Percentiles rank a stretch among this genome's conserved stretches.
Conservation (phyloP, 2,888 invertebrate genomes). For the Rhodophaea formosa region DNA sequence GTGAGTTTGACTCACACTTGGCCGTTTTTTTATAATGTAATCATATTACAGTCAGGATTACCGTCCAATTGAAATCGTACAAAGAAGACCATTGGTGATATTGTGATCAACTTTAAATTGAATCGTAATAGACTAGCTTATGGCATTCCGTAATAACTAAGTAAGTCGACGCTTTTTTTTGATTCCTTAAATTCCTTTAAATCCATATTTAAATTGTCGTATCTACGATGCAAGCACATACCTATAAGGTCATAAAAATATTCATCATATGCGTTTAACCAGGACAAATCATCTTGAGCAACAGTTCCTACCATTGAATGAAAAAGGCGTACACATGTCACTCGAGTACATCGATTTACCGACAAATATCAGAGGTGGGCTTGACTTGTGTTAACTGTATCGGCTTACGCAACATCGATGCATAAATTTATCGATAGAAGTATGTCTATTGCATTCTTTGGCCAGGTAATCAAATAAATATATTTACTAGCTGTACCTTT, state of each 20-base stretch:
- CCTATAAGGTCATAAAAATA: neutral
- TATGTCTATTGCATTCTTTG: conserved; percentile 6
- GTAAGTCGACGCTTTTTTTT: too few species aligned
- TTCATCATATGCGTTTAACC: neutral
- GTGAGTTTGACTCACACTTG: too few species aligned
- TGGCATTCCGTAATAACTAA: too few species aligned
- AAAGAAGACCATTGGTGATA: too few species aligned
- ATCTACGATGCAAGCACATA: neutral
- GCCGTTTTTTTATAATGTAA: too few species aligned
- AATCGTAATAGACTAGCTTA: too few species aligned
- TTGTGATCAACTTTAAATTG: too few species aligned
- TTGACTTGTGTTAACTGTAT: conserved; percentile 19
- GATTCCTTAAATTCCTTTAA: too few species aligned
- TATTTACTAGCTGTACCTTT: neutral
- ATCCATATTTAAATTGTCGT: too few species aligned
- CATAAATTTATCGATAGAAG: conserved; percentile 7
- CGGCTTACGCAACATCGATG: conserved; percentile 18
- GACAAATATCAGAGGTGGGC: conserved; percentile 24
- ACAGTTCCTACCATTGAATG: conserved; percentile 25
- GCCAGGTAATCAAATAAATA: neutral
- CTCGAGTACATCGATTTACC: conserved; percentile 10
- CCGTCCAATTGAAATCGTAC: too few species aligned
- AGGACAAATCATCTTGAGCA: conserved; percentile 26
- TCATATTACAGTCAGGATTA: too few species aligned
- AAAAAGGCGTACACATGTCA: conserved; percentile 30